phyloP scores from a whole-genome alignment of 2,888 invertebrate genomes.

The Acronicta leporina region DNA sequence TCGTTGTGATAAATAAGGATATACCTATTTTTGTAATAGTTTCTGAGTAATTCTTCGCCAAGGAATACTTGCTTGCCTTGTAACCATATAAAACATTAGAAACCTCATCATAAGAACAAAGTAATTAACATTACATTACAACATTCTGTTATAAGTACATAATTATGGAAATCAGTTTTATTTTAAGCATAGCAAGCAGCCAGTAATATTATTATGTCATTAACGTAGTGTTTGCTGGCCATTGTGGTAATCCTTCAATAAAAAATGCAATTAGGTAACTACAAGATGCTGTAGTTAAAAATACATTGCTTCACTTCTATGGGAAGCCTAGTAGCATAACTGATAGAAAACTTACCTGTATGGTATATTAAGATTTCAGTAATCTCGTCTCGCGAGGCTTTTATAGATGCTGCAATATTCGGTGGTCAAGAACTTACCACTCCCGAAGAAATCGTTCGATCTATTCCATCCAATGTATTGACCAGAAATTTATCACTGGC shows the following conservation, averaged over 20 bases:
- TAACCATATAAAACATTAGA: slow-evolving; percentile 28
- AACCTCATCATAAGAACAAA: slow-evolving; percentile 39
- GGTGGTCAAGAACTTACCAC: no score
- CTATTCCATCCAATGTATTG: no score
- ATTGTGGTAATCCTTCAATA: slow-evolving; percentile 12
- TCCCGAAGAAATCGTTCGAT: no score
- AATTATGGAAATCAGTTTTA: slow-evolving; percentile 37
- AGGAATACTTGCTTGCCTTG: slow-evolving; percentile 15
- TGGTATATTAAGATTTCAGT: no score
- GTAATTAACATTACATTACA: slow-evolving; percentile 42
- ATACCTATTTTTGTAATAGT: no score
- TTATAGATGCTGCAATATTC: no score
- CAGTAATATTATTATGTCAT: slow-evolving; percentile 42
- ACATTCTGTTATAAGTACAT: slow-evolving; percentile 19
- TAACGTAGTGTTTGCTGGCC: slow-evolving; percentile 28
- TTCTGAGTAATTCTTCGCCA: background rate
- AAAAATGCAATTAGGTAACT: background rate
- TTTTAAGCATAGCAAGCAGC: slow-evolving; percentile 24
- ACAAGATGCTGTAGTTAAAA: slow-evolving; percentile 1
- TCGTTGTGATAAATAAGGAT: no score
- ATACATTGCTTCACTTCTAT: background rate
- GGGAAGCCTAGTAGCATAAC: no score
- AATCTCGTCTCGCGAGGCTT: no score
- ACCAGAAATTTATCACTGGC: no score
- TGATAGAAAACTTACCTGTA: no score